Base-by-base conservation (phyloP, 1,140 invertebrate species). In the Stratiolaelaps scimitus region DNA sequence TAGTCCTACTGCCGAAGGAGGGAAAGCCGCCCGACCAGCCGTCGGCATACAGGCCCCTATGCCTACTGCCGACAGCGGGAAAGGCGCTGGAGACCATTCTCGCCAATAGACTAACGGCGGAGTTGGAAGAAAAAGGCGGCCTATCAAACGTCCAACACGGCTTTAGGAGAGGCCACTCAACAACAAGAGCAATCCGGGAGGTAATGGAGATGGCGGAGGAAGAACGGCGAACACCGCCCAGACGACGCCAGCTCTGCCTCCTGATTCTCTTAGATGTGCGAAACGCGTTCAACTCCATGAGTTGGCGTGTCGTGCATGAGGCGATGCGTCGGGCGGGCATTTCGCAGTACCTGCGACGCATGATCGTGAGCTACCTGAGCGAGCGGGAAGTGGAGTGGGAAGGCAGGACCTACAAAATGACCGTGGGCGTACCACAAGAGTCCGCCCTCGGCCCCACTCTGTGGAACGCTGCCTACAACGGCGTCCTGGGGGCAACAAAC, bases 231-330 rank as follows among this genome's bases (percentile, higher is more conserved):
- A 48, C 7, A 28, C 20, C 4, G 15, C 5, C 19, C 19, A 48
- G 47, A 15, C 20, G 19, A 15, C 20, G 47, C 5, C 20, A 15
- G 47, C 47, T 48, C 4, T 5, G 4, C 4, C 47, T 48, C 5
- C 5, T 48, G 47, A 48, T 48, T 15, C 47, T 48, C 19, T 4
- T 48, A 4, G 47, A 48, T 15, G 47, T 48, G 4, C 20, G 47
- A 28, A 48, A 48, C 28, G 47, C 47, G 7, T 48, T 48, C 47
- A 48, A 48, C 15, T 48, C 47, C 19, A 48, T 48, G 47, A 19
- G 19, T 7, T 48, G 47, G 47, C 19, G 28, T 19, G 47, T 48
- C 19, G 47, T 48, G 47, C 20, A 23, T 19, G 15, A 5, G 47
- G 47, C 47, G 4, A 19, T 48, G 47, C 20, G 15, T 7, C 20